Base-by-base conservation (phyloP, 2,888 invertebrate genomes). In the Trachelus tabidus region DNA sequence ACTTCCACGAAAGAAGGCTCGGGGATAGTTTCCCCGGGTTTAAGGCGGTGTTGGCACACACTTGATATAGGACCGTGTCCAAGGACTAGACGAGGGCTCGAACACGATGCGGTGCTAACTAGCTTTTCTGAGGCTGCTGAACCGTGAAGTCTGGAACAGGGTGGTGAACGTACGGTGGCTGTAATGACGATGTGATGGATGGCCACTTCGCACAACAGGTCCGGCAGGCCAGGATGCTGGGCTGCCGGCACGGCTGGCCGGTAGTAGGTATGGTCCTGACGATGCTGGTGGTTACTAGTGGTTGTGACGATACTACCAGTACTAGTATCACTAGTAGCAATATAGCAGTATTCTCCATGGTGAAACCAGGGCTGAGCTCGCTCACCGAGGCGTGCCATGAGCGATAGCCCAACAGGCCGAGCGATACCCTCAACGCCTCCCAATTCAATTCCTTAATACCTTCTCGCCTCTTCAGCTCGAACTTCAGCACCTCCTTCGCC, bases 141-240 rank as follows among this genome's bases (percentile, higher is more conserved):
- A 79, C 80, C 85, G 84, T 83, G 76, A 85, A 85, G 81, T 80
- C 82, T 79, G 82, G 83, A 88, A 87, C 82, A 81, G 80, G 82
- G 73, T 77, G 80, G 80, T 81, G 82, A 82, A 81, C 79, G 82
- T 82, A 83, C 74, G 81, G 83, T 80, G 84, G 77, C 81, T 81
- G 83, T 87, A 86, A 88, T 89, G 88, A 89, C 86, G 83, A 83
- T 80, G 84, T 89, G 89, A 89, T 89, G 85, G 87, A 89, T 89
- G 86, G 83, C 80, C 83, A 76, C 85, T 84, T 83, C 81, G 81
- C 80, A 40, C 40, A 40, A 40, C 40, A 40, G 40, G 40, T 40
- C 40, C 40, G 40, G 40, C 40, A 40, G 40, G 6, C 40, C 40
- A 40, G 40, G 40, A 4, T 40, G 40, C 40, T 40, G 15, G 40